phyloP scores from a whole-genome alignment of 37 sponge, comb jelly and placozoan genomes.

The Agelas oroides region DNA sequence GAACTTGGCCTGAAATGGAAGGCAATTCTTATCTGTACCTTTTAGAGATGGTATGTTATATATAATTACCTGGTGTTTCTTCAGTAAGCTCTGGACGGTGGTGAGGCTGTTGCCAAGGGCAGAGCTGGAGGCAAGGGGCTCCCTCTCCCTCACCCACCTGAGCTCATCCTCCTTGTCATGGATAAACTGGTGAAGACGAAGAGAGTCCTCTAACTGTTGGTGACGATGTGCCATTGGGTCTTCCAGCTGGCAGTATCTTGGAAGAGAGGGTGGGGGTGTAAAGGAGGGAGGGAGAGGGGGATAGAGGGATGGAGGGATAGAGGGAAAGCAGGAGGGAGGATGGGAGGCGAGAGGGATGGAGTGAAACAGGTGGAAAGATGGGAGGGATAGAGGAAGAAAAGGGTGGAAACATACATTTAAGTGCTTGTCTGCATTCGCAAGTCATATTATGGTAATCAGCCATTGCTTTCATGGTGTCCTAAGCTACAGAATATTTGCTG shows the following conservation, averaged over 20 bases:
- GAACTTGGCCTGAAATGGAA: too few species aligned
- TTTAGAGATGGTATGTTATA: background rate
- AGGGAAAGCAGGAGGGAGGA: background rate
- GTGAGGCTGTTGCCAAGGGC: conserved; percentile 77
- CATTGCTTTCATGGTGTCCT: too few species aligned
- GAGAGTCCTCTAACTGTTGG: conserved; percentile 82
- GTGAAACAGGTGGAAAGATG: background rate
- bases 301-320: background rate
- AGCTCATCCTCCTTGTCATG: conserved; percentile 89
- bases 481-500: too few species aligned
- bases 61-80: conserved; percentile 80
- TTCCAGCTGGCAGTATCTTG: conserved; percentile 87
- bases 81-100: conserved; percentile 82
- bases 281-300: background rate
- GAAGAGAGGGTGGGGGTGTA: background rate
- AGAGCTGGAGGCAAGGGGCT: conserved; percentile 65
- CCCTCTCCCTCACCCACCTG: conserved; percentile 83
- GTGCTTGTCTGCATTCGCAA: too few species aligned
- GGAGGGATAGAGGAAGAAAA: background rate
- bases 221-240: conserved; percentile 80
- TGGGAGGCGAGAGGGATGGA: background rate
- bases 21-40: too few species aligned
- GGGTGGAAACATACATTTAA: too few species aligned
- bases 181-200: conserved; percentile 76
- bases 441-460: too few species aligned